Base-by-base conservation (phyloP, 2,113 vertebrate species). In the Thinocorus orbignyianus region DNA sequence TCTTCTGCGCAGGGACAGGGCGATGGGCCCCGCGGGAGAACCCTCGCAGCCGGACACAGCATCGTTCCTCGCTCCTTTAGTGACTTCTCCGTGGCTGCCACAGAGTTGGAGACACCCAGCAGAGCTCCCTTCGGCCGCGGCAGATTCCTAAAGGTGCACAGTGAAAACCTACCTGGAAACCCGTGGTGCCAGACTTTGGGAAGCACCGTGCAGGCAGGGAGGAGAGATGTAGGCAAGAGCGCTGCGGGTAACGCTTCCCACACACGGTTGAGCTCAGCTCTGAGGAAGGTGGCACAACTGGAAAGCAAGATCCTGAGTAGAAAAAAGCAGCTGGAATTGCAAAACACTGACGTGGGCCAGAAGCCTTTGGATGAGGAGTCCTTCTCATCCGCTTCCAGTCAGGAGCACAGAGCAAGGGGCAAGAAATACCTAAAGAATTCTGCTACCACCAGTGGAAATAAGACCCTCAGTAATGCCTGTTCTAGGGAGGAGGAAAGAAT, bases 101-200 rank as follows among this genome's bases (percentile, higher is more conserved):
- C 86, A 0, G 97, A 72, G 39, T 41, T 93, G 83, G 93, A 85
- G 57, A 66, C 33, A 3, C 9, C 64, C 6, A 79, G 82, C 7
- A 18, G 39, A 24, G n/a, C 46, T 8, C 49, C 13, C 2, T 55
- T 33, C 0, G 12, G 42, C 5, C 95, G 15, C 3, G 96, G 97
- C 89, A 97, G 98, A 44, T 99, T 99, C 95, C 92, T 99, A 13
- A 99, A 98, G 81, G 98, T 1, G 31, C 7, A 9, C 58, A 3
- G 6, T 0, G 85, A 98, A 96, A 69, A 97, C 0, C 2, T 1
- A 0, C 3, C 0, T 0, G 81, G n/a, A 2, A 62, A 30, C 2
- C 74, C 4, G 19, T 17, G 25, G 11, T 4, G 73, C 57, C 76
- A 1, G 26, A 0, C 25, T 5, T 62, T 13, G 3, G 77, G 39